A percentile compares a stretch with the other conserved stretches of the same genome.
Conservation (phyloP, 2,113 vertebrate species). For the Bos taurus region ARS-UCD2.0 NC_037335.1:55392501-55393000, state of each 20-base stretch:
- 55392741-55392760: slow-evolving; percentile 50
- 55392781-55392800: slow-evolving; percentile 22
- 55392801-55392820: slow-evolving; percentile 17
- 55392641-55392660: background rate
- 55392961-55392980: slow-evolving; percentile 56
- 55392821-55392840: background rate
- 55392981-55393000: slow-evolving; percentile 40
- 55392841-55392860: slow-evolving; percentile 12
- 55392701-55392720: background rate
- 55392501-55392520: background rate
- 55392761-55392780: slow-evolving; percentile 53
- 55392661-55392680: background rate
- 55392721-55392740: background rate
- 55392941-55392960: slow-evolving; percentile 55
- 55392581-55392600: background rate
- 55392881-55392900: slow-evolving; percentile 42
- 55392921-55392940: slow-evolving; percentile 26
- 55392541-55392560: background rate
- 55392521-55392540: background rate
- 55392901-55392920: slow-evolving; percentile 13
- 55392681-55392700: background rate
- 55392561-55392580: background rate
- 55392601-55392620: background rate
- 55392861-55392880: background rate
- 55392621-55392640: background rate